Conservation (phyloP, 1,140 invertebrate genomes). For the Trypoxylus dichotomus region DNA sequence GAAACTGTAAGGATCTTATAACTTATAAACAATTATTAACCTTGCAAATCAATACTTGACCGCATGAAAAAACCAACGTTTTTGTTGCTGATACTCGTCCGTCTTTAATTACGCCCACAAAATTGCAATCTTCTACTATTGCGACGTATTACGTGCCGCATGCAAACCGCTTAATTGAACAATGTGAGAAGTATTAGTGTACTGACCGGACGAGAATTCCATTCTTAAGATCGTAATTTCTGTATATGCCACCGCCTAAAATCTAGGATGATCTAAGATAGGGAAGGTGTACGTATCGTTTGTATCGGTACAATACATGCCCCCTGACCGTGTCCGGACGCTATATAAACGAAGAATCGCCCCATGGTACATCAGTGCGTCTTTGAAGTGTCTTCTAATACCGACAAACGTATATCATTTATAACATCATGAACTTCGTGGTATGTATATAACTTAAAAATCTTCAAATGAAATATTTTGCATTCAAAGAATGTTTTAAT, state of each 20-base stretch:
- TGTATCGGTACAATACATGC: background rate
- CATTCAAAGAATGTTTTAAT: no score
- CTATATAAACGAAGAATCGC: slow-evolving; percentile 7
- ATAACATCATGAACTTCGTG: background rate
- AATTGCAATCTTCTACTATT: no score
- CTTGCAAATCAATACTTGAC: no score
- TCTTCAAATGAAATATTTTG: background rate
- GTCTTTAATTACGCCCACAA: no score
- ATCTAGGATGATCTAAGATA: slow-evolving; percentile 22
- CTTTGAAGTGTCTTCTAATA: slow-evolving; percentile 3
- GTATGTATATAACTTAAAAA: background rate
- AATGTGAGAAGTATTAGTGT: slow-evolving; percentile 5
- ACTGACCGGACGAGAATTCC: slow-evolving; percentile 16
- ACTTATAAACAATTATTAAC: no score
- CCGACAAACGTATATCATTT: background rate
- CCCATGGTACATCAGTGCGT: background rate
- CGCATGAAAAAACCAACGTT: no score
- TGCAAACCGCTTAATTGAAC: slow-evolving; percentile 11
- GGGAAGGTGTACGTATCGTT: background rate
- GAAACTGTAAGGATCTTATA: no score
- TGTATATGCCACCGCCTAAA: slow-evolving; percentile 14
- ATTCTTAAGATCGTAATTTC: background rate
- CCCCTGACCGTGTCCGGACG: background rate
- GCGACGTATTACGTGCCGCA: background rate
- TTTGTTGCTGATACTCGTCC: no score